Conservation (phyloP, 92 coral and sea anemone species). For the Epizoanthus stellaris region DNA sequence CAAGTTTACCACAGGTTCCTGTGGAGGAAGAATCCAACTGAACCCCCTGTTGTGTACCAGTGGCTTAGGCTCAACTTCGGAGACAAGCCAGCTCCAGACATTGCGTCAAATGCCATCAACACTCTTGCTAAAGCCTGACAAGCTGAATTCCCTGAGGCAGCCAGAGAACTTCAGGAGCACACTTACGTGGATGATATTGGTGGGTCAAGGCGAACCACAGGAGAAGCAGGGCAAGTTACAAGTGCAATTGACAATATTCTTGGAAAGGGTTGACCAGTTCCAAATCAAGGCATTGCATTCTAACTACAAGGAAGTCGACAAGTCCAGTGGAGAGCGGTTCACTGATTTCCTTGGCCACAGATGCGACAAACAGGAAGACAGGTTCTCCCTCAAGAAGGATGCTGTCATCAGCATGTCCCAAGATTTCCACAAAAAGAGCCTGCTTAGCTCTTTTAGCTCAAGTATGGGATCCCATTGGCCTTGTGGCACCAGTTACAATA, state of each 20-base stretch:
- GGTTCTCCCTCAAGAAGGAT: constrained; percentile 61
- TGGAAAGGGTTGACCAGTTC: constrained; percentile 22
- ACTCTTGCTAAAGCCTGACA: constrained; percentile 45
- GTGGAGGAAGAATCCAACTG: constrained; percentile 27
- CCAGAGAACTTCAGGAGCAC: constrained; percentile 41
- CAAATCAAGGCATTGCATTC: constrained; percentile 37
- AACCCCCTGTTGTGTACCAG: constrained; percentile 53
- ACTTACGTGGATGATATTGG: constrained; percentile 52
- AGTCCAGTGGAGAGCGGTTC: constrained; percentile 4
- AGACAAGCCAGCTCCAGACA: constrained; percentile 78
- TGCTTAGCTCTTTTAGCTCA: constrained; percentile 66
- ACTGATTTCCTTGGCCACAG: constrained; percentile 57
- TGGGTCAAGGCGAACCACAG: constrained; percentile 48
- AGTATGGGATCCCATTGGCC: constrained; percentile 79
- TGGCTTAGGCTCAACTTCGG: constrained; percentile 69
- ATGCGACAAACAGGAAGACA: constrained; percentile 62
- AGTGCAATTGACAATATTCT: constrained; percentile 41
- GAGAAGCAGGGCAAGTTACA: constrained; percentile 40
- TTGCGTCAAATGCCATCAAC: constrained; percentile 58
- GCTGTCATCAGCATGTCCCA: background rate
- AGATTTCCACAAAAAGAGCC: constrained; percentile 44
- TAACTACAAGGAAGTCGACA: constrained; percentile 31
- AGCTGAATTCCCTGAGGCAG: constrained; percentile 55
- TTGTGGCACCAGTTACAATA: constrained; percentile 57
- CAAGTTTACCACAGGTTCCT: constrained; percentile 72